Conservation (phyloP, 2,888 invertebrate species). For the Acrobasis repandana region DNA sequence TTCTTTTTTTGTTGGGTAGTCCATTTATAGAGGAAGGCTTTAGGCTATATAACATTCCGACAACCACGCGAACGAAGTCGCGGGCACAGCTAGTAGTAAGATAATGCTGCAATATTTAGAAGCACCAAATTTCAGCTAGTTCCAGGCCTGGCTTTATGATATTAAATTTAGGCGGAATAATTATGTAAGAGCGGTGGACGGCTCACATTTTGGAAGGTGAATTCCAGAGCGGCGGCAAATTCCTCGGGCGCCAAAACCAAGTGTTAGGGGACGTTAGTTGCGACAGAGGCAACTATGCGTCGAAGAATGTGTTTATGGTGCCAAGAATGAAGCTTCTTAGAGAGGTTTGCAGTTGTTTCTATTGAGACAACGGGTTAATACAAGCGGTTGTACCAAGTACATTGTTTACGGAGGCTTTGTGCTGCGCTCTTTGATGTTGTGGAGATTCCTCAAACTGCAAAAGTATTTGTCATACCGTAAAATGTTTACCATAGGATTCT, state of each 20-base stretch:
- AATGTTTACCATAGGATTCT: background rate
- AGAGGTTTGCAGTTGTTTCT: constrained; percentile 40
- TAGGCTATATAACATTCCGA: too few species aligned
- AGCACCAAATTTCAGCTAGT: constrained; percentile 52
- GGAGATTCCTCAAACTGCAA: background rate
- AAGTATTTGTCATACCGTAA: background rate
- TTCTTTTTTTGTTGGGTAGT: too few species aligned
- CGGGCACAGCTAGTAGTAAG: too few species aligned
- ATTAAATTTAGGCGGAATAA: constrained; percentile 63
- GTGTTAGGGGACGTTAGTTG: constrained; percentile 69
- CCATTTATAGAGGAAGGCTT: too few species aligned
- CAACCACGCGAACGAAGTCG: too few species aligned
- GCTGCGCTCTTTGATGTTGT: background rate
- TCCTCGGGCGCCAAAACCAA: constrained; percentile 62
- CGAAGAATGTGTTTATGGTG: constrained; percentile 81
- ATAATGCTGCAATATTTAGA: constrained; percentile 65
- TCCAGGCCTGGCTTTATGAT: constrained; percentile 57
- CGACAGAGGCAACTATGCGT: constrained; percentile 78
- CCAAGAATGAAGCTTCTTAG: constrained; percentile 77
- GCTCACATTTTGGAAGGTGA: constrained; percentile 57
- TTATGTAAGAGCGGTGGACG: constrained; percentile 56
- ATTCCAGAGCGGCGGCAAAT: constrained; percentile 71
- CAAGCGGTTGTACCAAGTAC: background rate
- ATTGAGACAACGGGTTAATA: constrained; percentile 24
- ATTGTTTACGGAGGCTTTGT: constrained; percentile 8